Evolutionary conservation across 2,797 vertebrate genomes (phyloP).

Genomic region (Acanthurus tractus): DNA sequence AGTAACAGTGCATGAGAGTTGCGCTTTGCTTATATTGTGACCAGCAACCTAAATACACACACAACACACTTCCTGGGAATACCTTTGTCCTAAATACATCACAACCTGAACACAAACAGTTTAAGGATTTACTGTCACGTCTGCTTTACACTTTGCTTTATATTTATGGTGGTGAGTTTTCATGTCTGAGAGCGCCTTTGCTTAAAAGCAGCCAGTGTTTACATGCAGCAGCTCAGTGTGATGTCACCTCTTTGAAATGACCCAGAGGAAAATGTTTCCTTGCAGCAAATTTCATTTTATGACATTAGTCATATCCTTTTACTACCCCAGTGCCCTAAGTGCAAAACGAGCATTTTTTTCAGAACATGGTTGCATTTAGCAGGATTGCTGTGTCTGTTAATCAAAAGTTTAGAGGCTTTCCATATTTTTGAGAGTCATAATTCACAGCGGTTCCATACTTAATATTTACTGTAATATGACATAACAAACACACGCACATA

Average conservation of each 20-base stretch:
- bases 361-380: constrained; percentile 56
- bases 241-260: constrained; percentile 45
- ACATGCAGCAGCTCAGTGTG: constrained; percentile 35
- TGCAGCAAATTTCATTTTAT: constrained; percentile 64
- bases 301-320: constrained; percentile 76
- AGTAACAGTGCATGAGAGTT: constrained; percentile 41
- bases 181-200: constrained; percentile 34
- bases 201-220: constrained; percentile 57
- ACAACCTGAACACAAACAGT: background rate
- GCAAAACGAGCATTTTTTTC: constrained; percentile 72
- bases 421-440: too few relatives aligned
- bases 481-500: too few relatives aligned
- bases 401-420: too few relatives aligned
- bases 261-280: constrained; percentile 58
- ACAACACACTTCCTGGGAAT: constrained; percentile 16
- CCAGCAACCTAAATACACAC: background rate
- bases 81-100: background rate
- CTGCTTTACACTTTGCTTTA: constrained; percentile 41
- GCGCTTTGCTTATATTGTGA: constrained; percentile 16
- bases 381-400: background rate
- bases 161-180: constrained; percentile 36
- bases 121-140: constrained; percentile 14
- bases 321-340: constrained; percentile 70
- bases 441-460: too few relatives aligned
- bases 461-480: too few relatives aligned